phyloP scores from a whole-genome alignment of 2,113 vertebrate species.

The Nannobrachium achirus region DNA sequence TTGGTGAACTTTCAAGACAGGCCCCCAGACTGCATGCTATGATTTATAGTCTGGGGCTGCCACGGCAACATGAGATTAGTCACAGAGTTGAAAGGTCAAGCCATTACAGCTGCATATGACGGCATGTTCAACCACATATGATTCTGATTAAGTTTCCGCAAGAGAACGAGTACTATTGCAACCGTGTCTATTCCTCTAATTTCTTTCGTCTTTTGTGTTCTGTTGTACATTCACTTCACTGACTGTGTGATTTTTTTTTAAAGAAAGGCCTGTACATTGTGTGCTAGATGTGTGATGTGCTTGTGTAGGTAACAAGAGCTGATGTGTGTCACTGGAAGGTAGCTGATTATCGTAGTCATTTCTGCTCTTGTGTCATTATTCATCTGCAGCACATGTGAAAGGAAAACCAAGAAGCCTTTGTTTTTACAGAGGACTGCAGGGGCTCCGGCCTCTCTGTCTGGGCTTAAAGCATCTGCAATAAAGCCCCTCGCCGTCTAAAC shows the following conservation, averaged over 20 bases:
- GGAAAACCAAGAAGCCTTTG: conserved; percentile 33
- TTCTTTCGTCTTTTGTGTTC: conserved; percentile 10
- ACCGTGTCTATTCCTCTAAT: conserved; percentile 38
- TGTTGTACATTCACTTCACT: conserved; percentile 19
- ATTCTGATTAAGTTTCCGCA: conserved; percentile 64
- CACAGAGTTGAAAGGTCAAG: conserved; percentile 77
- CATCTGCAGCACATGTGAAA: conserved; percentile 54
- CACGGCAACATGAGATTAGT: conserved; percentile 79
- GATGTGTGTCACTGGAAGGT: conserved; percentile 40
- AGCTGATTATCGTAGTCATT: conserved; percentile 35
- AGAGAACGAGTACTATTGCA: conserved; percentile 33
- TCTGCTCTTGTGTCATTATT: conserved; percentile 45
- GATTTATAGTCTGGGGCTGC: conserved; percentile 74
- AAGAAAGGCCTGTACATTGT: conserved; percentile 20
- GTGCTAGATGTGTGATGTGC: conserved; percentile 31
- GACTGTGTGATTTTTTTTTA: neutral
- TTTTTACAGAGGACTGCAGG: conserved; percentile 36
- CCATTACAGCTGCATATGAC: conserved; percentile 79
- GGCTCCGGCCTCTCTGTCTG: conserved; percentile 27
- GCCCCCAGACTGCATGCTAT: conserved; percentile 60
- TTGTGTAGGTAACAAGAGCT: conserved; percentile 22
- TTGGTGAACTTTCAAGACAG: conserved; percentile 61
- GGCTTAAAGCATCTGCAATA: conserved; percentile 39
- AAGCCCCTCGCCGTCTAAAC: neutral
- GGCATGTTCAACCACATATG: conserved; percentile 69